A percentile compares a stretch with the other conserved stretches of the same genome.
phyloP scores from a whole-genome alignment of 2,888 invertebrate genomes.

The Cotesia congregata region DNA sequence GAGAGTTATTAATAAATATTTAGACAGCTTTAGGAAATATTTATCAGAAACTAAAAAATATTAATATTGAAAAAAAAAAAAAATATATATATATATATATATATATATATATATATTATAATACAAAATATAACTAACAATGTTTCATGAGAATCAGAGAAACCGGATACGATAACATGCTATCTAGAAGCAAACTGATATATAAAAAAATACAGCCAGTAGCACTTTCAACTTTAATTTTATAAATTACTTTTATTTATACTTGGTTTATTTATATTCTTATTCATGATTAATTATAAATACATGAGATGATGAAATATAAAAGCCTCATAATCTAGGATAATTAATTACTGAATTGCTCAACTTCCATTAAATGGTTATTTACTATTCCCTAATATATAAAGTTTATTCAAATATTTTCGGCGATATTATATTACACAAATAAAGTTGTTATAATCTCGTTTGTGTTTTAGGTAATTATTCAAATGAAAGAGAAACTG shows the following conservation, averaged over 20 bases:
- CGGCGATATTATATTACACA: too few relatives aligned
- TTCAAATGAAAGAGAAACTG: too few relatives aligned
- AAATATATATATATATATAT: too few relatives aligned
- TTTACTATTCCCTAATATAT: background rate
- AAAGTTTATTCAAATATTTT: too few relatives aligned
- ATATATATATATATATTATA: background rate
- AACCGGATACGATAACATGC: constrained; percentile 65
- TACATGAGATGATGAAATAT: constrained; percentile 21
- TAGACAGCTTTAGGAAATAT: background rate
- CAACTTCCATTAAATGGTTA: background rate
- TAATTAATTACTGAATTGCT: background rate
- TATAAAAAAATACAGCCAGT: background rate
- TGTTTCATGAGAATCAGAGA: constrained; percentile 52
- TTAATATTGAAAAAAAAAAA: background rate
- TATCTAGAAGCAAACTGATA: constrained; percentile 58
- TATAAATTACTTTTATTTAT: background rate
- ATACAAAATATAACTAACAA: constrained; percentile 39
- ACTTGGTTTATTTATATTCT: constrained; percentile 23
- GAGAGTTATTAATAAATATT: background rate
- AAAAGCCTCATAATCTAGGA: background rate
- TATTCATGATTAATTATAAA: background rate
- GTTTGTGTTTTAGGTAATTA: too few relatives aligned
- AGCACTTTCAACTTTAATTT: background rate
- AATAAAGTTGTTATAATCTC: too few relatives aligned
- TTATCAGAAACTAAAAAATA: background rate